Conservation (phyloP, 1,140 invertebrate genomes). For the Drosophila paulistorum region DNA sequence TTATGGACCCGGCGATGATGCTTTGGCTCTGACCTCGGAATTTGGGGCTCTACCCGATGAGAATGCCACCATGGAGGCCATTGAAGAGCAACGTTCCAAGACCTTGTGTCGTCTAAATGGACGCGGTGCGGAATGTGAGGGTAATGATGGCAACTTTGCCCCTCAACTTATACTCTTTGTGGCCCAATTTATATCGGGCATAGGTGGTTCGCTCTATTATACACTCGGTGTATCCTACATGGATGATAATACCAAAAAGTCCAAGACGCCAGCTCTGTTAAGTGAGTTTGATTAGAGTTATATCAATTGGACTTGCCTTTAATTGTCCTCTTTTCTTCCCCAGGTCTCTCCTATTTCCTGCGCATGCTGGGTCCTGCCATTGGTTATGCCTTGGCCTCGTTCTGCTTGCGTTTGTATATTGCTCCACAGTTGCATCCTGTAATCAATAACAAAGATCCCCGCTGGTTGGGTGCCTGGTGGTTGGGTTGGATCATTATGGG, state of each 20-base stretch:
- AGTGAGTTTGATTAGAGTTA: slow-evolving; percentile 82
- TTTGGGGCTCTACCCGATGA: slow-evolving; percentile 83
- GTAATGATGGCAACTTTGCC: slow-evolving; percentile 85
- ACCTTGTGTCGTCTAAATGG: slow-evolving; percentile 75
- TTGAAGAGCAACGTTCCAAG: slow-evolving; percentile 80
- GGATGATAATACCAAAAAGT: slow-evolving; percentile 89
- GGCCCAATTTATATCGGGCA: slow-evolving; percentile 87
- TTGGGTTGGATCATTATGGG: slow-evolving; percentile 90
- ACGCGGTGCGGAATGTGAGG: slow-evolving; percentile 84
- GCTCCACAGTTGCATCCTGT: slow-evolving; percentile 88
- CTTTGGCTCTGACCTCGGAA: slow-evolving; percentile 87
- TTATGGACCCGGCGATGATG: slow-evolving; percentile 89
- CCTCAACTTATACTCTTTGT: slow-evolving; percentile 86
- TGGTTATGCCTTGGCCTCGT: slow-evolving; percentile 88
- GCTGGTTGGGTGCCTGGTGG: slow-evolving; percentile 92
- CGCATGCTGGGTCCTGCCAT: slow-evolving; percentile 89
- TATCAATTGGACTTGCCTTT: too few species aligned
- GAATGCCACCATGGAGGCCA: slow-evolving; percentile 77
- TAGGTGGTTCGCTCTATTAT: slow-evolving; percentile 87
- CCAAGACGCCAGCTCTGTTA: slow-evolving; percentile 87
- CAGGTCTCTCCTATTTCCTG: slow-evolving; percentile 88
- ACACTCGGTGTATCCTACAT: slow-evolving; percentile 88
- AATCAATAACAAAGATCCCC: slow-evolving; percentile 87
- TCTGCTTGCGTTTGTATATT: slow-evolving; percentile 88
- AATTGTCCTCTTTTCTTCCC: too few species aligned